Evolutionary conservation across 2,888 invertebrate species (phyloP).

Genomic region (Junonia oenone): DNA sequence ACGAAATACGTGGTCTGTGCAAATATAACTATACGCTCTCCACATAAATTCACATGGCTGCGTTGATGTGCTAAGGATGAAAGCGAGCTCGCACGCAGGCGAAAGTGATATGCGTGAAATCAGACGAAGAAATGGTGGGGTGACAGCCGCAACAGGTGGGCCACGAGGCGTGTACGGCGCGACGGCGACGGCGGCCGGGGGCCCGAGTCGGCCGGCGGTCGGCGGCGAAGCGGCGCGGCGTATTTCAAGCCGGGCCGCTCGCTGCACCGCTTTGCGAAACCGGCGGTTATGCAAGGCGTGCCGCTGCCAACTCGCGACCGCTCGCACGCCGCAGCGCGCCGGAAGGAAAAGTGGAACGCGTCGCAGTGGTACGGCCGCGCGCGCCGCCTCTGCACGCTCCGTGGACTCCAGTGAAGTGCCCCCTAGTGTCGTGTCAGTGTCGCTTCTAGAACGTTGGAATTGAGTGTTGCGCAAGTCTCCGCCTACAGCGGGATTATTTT

Average conservation of each 20-base stretch:
- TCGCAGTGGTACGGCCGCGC: constrained; percentile 73
- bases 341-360: constrained; percentile 79
- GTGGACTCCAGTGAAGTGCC: constrained; percentile 66
- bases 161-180: constrained; percentile 48
- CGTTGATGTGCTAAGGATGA: constrained; percentile 54
- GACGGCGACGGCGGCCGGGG: constrained; percentile 34
- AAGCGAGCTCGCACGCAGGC: constrained; percentile 57
- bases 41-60: constrained; percentile 37
- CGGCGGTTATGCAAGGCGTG: constrained; percentile 75
- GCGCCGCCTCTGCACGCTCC: constrained; percentile 71
- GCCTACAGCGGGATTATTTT: constrained; percentile 73
- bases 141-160: constrained; percentile 44
- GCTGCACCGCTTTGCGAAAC: constrained; percentile 78
- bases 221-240: constrained; percentile 57
- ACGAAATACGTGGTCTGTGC: constrained; percentile 3
- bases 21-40: constrained; percentile 16
- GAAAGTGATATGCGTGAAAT: constrained; percentile 73
- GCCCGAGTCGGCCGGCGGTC: constrained; percentile 40
- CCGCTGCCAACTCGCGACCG: constrained; percentile 74
- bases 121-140: constrained; percentile 53
- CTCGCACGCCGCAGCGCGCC: constrained; percentile 51
- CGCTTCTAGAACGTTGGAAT: constrained; percentile 72
- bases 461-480: constrained; percentile 73
- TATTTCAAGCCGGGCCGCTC: constrained; percentile 70
- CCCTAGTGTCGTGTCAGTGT: constrained; percentile 72